Evolutionary conservation across 2,113 vertebrate species (phyloP).

Genomic region (Coptodon rendalli): DNA sequence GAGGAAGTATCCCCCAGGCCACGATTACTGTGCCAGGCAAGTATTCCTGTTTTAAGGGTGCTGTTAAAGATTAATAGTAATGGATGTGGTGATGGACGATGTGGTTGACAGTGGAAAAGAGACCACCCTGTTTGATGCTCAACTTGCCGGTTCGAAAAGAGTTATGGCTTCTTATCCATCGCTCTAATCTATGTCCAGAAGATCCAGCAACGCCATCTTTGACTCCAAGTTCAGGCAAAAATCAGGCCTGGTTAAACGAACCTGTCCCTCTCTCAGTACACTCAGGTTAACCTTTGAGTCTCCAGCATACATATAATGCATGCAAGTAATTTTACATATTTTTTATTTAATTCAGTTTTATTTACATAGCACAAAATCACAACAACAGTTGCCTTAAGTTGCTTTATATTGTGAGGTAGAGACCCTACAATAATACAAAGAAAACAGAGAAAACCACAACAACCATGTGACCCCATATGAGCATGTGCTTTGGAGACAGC

Average conservation of each 20-base stretch:
- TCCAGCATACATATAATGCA: neutral
- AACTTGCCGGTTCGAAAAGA: rapidly evolving
- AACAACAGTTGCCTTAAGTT: rapidly evolving
- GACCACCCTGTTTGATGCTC: neutral
- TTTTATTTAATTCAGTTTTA: neutral
- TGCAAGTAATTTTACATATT: neutral
- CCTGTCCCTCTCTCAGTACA: rapidly evolving
- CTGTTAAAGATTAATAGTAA: neutral
- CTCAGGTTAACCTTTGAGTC: neutral
- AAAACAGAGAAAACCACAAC: neutral
- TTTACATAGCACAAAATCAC: rapidly evolving
- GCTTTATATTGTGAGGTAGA: neutral
- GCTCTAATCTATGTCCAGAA: neutral
- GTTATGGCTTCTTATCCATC: rapidly evolving
- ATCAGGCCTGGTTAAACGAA: neutral
- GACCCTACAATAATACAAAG: neutral
- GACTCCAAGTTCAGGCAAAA: rapidly evolving
- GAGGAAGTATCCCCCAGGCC: neutral
- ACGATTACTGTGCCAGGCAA: neutral
- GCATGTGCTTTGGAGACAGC: neutral
- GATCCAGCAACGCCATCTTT: neutral
- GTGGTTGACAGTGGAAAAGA: neutral
- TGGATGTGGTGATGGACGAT: rapidly evolving
- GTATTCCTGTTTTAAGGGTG: neutral
- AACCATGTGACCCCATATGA: neutral